These are phyloP conservation scores for Apis florea DNA, from an alignment of 1,140 invertebrate genomes.

Conservation along the genomic window DNA sequence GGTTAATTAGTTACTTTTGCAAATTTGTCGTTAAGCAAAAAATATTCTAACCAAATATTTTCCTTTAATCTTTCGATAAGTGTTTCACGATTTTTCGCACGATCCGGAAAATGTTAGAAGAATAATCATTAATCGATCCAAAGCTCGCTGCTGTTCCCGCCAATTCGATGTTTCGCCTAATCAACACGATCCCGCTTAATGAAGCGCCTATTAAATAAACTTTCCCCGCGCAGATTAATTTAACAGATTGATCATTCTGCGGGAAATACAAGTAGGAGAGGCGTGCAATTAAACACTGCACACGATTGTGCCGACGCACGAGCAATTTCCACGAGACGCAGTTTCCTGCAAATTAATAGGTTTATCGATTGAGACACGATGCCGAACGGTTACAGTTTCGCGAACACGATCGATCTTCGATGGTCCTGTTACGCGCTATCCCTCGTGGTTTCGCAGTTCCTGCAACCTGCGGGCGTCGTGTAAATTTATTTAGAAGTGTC, in stretches of 20 bases:
- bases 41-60: too few species aligned
- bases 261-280: neutral
- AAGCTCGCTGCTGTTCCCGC: neutral
- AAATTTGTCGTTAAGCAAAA: too few species aligned
- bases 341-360: neutral
- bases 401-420: slow-evolving; percentile 9
- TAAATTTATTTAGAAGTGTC: neutral
- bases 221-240: slow-evolving; percentile 1
- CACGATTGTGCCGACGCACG: neutral
- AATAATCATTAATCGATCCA: too few species aligned
- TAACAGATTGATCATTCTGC: neutral
- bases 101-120: too few species aligned
- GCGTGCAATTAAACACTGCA: neutral
- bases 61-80: too few species aligned
- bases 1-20: too few species aligned
- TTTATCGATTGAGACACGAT: slow-evolving; percentile 12
- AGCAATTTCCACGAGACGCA: too few species aligned
- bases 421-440: neutral
- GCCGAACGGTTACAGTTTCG: neutral
- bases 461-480: neutral
- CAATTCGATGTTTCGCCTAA: slow-evolving; percentile 10
- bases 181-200: neutral
- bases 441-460: neutral
- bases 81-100: too few species aligned
- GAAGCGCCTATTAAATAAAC: neutral